Evolutionary conservation across 2,888 invertebrate species (phyloP), one percentile per base, ranked within the genome.

Genomic region (Dexiosoma caninum): DNA sequence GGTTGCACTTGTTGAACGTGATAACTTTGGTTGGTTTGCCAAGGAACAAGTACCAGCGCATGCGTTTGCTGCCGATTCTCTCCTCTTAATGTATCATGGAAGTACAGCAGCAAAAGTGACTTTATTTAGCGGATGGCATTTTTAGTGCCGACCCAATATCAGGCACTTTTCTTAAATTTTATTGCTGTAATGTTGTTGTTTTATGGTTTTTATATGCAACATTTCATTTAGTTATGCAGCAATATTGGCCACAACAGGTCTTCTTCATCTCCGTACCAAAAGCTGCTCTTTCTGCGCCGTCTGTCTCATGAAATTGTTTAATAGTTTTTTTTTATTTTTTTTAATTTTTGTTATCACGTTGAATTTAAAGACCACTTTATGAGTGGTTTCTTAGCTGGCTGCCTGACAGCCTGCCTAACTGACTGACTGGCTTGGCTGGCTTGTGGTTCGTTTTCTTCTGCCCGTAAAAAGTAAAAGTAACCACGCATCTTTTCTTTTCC

Each of bases 401-500:
- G n/a, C n/a, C n/a, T n/a, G n/a, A n/a, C n/a, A n/a, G 27, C 4
- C 27, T 27, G 27, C 4, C 27, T 27, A 5, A 6, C 27, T 59
- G 27, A 27, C 27, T 27, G 27, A 27, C 4, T 27, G 27, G 27
- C 64, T 64, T 57, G 27, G 14, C 60, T 44, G 53, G 53, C 64
- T 64, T 60, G 42, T 53, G 60, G 62, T 42, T 57, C 40, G 44
- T 42, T 74, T 59, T 66, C 44, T 53, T 37, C 59, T 67, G 71
- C 55, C 55, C 42, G 51, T 66, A 74, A 83, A 83, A 83, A 83
- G 83, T 83, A 83, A 83, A 83, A 83, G 83, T 83, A 81, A 83
- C 82, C 83, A 82, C 82, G 82, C 83, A 82, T 83, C 78, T 81
- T 82, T 77, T 71, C 62, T 49, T 67, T 8, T 32, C 14, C 60